Conservation (phyloP, 2,797 vertebrate genomes). For the Salarias fasciatus region DNA sequence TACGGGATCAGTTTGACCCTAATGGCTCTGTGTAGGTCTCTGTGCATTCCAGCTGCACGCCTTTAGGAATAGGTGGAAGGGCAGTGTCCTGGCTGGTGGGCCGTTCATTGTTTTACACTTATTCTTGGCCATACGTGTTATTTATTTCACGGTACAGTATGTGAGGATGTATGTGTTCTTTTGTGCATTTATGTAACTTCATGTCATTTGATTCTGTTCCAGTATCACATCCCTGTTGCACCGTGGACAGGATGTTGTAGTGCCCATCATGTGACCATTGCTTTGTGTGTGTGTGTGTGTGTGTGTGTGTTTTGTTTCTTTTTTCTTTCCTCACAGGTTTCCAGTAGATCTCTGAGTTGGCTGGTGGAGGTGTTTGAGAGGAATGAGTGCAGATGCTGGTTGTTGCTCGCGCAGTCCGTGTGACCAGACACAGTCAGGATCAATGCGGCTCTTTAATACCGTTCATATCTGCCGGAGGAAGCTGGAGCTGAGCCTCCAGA, state of each 20-base stretch:
- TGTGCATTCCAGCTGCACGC: constrained; percentile 56
- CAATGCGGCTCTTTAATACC: constrained; percentile 36
- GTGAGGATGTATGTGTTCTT: constrained; percentile 26
- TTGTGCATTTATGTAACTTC: constrained; percentile 34
- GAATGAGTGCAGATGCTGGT: constrained; percentile 74
- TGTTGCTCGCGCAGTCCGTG: constrained; percentile 64
- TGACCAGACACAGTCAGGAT: constrained; percentile 51
- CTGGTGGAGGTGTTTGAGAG: constrained; percentile 73
- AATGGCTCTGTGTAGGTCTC: constrained; percentile 23
- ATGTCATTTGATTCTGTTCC: constrained; percentile 12
- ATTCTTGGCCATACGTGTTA: constrained; percentile 65
- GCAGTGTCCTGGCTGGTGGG: constrained; percentile 68
- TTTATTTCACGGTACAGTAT: constrained; percentile 47
- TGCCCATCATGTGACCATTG: constrained; percentile 43
- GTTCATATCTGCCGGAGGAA: constrained; percentile 56
- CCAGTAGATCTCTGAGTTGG: constrained; percentile 58
- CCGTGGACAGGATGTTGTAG: constrained; percentile 1
- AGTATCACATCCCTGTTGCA: constrained; percentile 11
- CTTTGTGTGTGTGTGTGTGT: constrained; percentile 50
- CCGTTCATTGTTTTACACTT: constrained; percentile 70
- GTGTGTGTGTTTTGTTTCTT: constrained; percentile 41
- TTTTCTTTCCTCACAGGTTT: constrained; percentile 72
- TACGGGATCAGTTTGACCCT: constrained; percentile 22
- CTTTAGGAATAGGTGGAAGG: constrained; percentile 75
- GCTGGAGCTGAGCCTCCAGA: constrained; percentile 46